Percentiles rank a stretch among this genome's conserved stretches.
Conservation (phyloP, 2,113 vertebrate species). For the Saguinus imperator region DNA sequence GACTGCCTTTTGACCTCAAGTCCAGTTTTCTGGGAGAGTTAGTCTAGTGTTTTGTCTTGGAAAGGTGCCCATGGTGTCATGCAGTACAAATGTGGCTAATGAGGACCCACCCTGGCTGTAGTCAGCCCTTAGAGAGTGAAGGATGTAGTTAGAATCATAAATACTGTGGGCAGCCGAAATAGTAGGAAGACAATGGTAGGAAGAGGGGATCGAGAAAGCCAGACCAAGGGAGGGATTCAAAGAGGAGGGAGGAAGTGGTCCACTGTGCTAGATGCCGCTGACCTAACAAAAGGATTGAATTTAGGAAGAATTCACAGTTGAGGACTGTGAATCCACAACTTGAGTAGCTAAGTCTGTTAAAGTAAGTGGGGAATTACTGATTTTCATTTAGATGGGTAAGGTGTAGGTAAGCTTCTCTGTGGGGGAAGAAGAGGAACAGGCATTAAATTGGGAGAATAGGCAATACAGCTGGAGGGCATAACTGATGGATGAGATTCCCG, state of each 20-base stretch:
- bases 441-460: not conserved
- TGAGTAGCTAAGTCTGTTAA: not conserved
- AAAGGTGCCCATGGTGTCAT: not conserved
- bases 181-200: not conserved
- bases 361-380: not conserved
- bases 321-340: not conserved
- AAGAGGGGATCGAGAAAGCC: not conserved
- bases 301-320: not conserved
- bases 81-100: not conserved
- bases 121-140: not conserved
- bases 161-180: not conserved
- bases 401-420: not conserved
- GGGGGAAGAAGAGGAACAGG: not conserved
- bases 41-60: not conserved
- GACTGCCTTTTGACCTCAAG: not conserved
- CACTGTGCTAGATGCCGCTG: not conserved
- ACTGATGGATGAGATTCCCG: not conserved
- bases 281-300: not conserved
- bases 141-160: not conserved
- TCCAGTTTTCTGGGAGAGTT: not conserved
- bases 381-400: not conserved
- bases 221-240: not conserved
- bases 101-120: not conserved
- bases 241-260: not conserved
- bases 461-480: not conserved